Percentiles rank a stretch among this genome's conserved stretches.
These are phyloP conservation scores for Panthera tigris DNA, from an alignment of 2,113 vertebrate species.

Conservation along the genomic window DNA sequence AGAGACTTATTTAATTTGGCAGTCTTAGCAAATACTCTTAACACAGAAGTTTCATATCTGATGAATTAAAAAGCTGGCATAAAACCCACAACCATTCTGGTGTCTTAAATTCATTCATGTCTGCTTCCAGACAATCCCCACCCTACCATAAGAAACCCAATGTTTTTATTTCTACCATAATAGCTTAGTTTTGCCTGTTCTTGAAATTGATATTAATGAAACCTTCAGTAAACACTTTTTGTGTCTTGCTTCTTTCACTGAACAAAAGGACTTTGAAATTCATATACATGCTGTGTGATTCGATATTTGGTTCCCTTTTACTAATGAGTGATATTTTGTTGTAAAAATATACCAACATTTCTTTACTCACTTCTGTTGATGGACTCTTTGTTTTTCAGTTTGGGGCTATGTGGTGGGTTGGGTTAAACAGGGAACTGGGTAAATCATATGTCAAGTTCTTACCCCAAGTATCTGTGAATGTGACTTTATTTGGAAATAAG, in stretches of 20 bases:
- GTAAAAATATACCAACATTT: neutral
- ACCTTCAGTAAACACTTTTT: conserved; percentile 9
- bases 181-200: conserved; percentile 5
- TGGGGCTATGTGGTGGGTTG: neutral
- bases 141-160: neutral
- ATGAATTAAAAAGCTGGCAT: conserved; percentile 66
- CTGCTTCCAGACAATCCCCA: conserved; percentile 41
- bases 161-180: conserved; percentile 2
- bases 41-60: conserved; percentile 53
- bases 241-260: neutral
- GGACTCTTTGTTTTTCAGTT: neutral
- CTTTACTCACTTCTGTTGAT: neutral
- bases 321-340: neutral
- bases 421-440: neutral
- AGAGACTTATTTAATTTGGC: conserved; percentile 49
- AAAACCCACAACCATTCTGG: conserved; percentile 42
- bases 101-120: conserved; percentile 62
- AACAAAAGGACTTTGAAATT: conserved; percentile 2
- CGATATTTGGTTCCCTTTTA: neutral
- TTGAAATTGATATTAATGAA: conserved; percentile 54
- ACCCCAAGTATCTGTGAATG: neutral
- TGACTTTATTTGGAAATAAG: neutral
- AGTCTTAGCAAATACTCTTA: conserved; percentile 33
- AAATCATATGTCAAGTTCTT: neutral
- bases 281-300: neutral